phyloP scores from a whole-genome alignment of 2,113 vertebrate genomes.

The Coregonus clupeaformis region DNA sequence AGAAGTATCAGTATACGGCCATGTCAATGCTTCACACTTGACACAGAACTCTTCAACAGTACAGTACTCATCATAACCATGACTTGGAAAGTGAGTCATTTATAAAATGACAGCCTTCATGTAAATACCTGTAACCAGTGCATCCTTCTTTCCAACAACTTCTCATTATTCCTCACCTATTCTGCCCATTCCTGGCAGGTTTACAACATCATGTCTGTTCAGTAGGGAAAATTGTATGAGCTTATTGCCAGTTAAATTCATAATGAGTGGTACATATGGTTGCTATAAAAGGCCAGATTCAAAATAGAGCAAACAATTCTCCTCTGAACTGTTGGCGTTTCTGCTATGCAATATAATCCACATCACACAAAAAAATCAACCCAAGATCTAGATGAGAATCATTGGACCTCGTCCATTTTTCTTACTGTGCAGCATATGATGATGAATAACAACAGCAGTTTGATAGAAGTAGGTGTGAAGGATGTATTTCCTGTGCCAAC shows the following conservation, averaged over 20 bases:
- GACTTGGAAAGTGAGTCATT: constrained; percentile 48
- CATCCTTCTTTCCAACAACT: constrained; percentile 13
- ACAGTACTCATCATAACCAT: constrained; percentile 28
- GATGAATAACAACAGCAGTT: constrained; percentile 18
- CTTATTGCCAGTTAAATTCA: constrained; percentile 18
- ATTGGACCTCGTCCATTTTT: constrained; percentile 34
- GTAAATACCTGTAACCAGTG: constrained; percentile 59
- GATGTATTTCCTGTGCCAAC: constrained; percentile 70
- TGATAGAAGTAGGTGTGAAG: constrained; percentile 51
- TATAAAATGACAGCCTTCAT: constrained; percentile 41
- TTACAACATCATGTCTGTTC: background rate
- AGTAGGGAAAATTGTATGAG: constrained; percentile 7
- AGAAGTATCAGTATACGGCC: constrained; percentile 30
- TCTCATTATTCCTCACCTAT: constrained; percentile 43
- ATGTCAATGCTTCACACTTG: constrained; percentile 39
- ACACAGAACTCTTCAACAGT: constrained; percentile 19
- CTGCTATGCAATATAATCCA: constrained; percentile 76
- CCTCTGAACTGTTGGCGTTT: constrained; percentile 53
- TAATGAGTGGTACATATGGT: background rate
- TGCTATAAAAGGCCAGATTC: constrained; percentile 6
- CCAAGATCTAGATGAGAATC: constrained; percentile 35
- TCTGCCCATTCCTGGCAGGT: constrained; percentile 33
- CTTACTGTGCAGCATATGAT: too few relatives aligned
- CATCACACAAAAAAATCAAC: constrained; percentile 53
- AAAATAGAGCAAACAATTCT: constrained; percentile 6